A percentile compares a stretch with the other conserved stretches of the same genome.
These are phyloP conservation scores for Callorhinus ursinus DNA, from an alignment of 2,113 vertebrate genomes.

Conservation along the genomic window DNA sequence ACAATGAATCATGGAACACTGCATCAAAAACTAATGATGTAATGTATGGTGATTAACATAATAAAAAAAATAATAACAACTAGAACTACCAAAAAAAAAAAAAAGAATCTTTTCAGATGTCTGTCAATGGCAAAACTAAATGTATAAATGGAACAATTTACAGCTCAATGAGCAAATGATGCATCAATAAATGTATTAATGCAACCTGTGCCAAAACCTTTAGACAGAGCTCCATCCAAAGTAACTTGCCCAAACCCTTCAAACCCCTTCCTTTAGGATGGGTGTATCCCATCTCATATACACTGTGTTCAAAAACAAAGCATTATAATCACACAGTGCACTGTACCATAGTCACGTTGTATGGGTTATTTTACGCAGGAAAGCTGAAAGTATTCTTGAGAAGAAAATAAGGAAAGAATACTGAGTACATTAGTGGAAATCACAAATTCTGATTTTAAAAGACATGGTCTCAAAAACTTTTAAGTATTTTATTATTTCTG, in stretches of 20 bases:
- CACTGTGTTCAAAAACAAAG: constrained; percentile 26
- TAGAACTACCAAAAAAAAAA: too few relatives aligned
- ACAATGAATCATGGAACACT: too few relatives aligned
- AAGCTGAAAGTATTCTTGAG: background rate
- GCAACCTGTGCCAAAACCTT: background rate
- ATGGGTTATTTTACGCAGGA: background rate
- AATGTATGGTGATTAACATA: too few relatives aligned
- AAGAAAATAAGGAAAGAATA: background rate
- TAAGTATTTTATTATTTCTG: background rate
- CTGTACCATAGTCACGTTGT: background rate
- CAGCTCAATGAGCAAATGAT: background rate
- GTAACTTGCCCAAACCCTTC: background rate
- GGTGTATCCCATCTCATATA: background rate
- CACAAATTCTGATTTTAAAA: constrained; percentile 32
- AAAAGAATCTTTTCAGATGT: background rate
- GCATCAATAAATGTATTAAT: background rate
- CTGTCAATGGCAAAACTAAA: background rate
- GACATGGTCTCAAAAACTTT: background rate
- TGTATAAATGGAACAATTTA: constrained; percentile 9
- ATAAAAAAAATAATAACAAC: too few relatives aligned
- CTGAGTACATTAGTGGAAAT: background rate
- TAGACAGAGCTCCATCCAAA: background rate
- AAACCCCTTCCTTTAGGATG: background rate
- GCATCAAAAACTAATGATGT: too few relatives aligned
- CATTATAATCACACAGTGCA: background rate